Evolutionary conservation across 2,113 vertebrate genomes (phyloP).

Genomic region (Python bivittatus): DNA sequence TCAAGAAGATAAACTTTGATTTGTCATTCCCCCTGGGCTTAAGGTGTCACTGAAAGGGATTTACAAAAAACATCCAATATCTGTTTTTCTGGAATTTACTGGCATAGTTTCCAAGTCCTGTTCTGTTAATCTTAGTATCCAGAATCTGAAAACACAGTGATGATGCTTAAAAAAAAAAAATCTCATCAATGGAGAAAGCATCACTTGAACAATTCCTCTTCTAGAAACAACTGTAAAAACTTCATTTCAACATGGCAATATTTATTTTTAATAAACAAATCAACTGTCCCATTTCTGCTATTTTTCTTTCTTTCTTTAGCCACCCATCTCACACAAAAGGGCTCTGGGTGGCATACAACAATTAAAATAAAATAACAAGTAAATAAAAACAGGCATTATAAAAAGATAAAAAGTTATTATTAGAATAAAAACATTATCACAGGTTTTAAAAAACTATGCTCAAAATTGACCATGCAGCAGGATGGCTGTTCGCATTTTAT

Average conservation of each 20-base stretch:
- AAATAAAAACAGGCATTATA: no score
- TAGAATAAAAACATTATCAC: no score
- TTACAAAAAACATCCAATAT: slow-evolving; percentile 36
- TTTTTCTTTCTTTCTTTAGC: background rate
- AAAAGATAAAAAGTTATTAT: no score
- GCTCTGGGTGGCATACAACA: no score
- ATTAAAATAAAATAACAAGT: no score
- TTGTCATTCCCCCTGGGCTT: slow-evolving; percentile 65
- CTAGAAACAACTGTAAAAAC: background rate
- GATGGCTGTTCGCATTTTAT: background rate
- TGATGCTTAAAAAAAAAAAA: slow-evolving; percentile 19
- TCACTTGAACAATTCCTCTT: slow-evolving; percentile 25
- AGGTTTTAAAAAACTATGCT: background rate
- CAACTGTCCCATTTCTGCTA: background rate
- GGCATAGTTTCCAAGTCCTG: background rate
- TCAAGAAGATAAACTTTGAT: slow-evolving; percentile 48
- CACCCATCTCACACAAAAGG: no score
- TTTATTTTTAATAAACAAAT: background rate
- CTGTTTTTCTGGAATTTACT: slow-evolving; percentile 46
- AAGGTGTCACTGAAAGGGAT: slow-evolving; percentile 55
- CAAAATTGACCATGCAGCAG: background rate
- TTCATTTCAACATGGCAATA: background rate
- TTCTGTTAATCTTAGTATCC: slow-evolving; percentile 51
- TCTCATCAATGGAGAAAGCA: background rate
- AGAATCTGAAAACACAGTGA: slow-evolving; percentile 37